These are phyloP conservation scores for Acholoe squamosa DNA, from an alignment of 2,888 invertebrate genomes.

Conservation along the genomic window DNA sequence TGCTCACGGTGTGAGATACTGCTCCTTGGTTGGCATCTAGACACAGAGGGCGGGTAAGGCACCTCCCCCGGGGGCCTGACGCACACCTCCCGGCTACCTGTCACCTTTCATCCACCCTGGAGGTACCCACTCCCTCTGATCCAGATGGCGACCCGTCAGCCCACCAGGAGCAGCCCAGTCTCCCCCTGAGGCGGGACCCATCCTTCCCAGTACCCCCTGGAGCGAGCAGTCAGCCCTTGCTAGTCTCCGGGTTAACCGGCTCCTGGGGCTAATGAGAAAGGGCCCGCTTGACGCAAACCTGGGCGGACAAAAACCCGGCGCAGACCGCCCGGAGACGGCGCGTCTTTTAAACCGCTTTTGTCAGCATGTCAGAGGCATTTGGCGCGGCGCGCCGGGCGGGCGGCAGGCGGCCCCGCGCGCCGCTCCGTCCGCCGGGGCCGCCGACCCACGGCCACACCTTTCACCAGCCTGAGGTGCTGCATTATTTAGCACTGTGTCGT, in stretches of 20 bases:
- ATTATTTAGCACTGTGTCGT: slow-evolving; percentile 22
- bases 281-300: slow-evolving; percentile 40
- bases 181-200: slow-evolving; percentile 8
- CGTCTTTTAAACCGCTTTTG: slow-evolving; percentile 52
- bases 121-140: slow-evolving; percentile 43
- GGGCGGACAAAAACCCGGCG: slow-evolving; percentile 49
- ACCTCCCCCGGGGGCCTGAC: slow-evolving; percentile 10
- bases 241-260: slow-evolving; percentile 49
- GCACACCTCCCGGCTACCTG: slow-evolving; percentile 56
- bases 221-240: slow-evolving; percentile 51
- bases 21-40: not conserved
- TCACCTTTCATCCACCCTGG: slow-evolving; percentile 55
- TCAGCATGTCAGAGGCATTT: slow-evolving; percentile 45
- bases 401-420: slow-evolving; percentile 8
- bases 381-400: not conserved
- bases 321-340: not conserved
- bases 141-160: slow-evolving; percentile 52
- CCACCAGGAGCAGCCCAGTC: not conserved
- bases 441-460: slow-evolving; percentile 47
- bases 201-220: slow-evolving; percentile 31
- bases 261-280: slow-evolving; percentile 56
- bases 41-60: not conserved
- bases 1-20: not conserved
- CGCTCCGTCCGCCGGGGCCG: not conserved
- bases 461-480: not conserved